These are phyloP conservation scores for Julus scanicus DNA, from an alignment of 2,888 invertebrate species.

Conservation along the genomic window DNA sequence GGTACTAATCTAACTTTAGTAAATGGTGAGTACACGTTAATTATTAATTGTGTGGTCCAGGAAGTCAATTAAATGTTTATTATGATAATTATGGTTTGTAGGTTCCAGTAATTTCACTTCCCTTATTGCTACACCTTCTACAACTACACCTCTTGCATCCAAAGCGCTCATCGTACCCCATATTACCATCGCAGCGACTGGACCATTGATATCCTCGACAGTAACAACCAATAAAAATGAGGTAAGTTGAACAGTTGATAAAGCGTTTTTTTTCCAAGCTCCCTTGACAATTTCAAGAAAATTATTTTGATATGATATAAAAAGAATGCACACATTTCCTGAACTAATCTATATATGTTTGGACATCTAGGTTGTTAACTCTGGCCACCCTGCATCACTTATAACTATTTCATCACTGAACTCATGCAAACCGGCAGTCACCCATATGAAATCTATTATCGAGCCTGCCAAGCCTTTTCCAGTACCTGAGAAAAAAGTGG, in stretches of 20 bases:
- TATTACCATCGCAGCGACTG: slow-evolving; percentile 46
- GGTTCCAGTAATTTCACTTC: not conserved
- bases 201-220: not conserved
- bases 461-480: slow-evolving; percentile 32
- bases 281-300: too few relatives aligned
- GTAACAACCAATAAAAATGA: not conserved
- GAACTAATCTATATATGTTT: not conserved
- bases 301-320: too few relatives aligned
- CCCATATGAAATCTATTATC: not conserved
- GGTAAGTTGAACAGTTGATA: not conserved
- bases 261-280: not conserved
- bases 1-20: not conserved
- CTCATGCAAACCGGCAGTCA: not conserved
- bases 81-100: not conserved
- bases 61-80: not conserved
- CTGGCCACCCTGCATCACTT: not conserved
- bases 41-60: not conserved
- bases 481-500: not conserved
- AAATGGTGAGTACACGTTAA: not conserved
- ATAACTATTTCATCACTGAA: not conserved
- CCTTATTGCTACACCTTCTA: not conserved
- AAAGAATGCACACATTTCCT: too few relatives aligned
- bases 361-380: not conserved
- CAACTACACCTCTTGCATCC: not conserved
- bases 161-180: slow-evolving; percentile 30